phyloP scores from a whole-genome alignment of 2,888 invertebrate species.

The Chaitophorus viminalis region DNA sequence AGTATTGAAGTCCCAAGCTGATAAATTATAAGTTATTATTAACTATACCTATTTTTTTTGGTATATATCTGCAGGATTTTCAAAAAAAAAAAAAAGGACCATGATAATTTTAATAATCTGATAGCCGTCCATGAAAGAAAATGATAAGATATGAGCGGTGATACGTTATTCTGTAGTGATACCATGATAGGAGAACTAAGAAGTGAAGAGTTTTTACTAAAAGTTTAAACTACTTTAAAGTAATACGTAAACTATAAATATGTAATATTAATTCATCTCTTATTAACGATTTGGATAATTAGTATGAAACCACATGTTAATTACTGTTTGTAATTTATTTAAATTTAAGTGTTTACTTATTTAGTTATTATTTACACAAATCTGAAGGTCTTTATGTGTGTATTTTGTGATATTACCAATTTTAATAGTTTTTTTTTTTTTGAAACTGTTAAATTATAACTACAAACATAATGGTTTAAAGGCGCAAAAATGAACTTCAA shows the following conservation, averaged over 20 bases:
- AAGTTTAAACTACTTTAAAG: too few species aligned
- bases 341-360: neutral
- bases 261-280: neutral
- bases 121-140: too few species aligned
- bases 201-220: too few species aligned
- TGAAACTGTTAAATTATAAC: neutral
- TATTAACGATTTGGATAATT: neutral
- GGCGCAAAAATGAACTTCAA: slow-evolving; percentile 50
- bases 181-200: too few species aligned
- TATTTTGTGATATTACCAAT: neutral
- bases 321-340: neutral
- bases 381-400: neutral
- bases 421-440: neutral
- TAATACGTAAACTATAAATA: too few species aligned
- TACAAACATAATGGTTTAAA: neutral
- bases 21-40: too few species aligned
- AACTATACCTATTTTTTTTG: too few species aligned
- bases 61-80: too few species aligned
- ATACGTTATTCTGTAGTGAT: too few species aligned
- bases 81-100: too few species aligned
- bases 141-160: neutral
- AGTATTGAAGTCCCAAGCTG: too few species aligned
- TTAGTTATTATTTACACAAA: neutral
- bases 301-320: neutral
- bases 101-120: neutral